A percentile compares a stretch with the other conserved stretches of the same genome.
Conservation (phyloP, 2,888 invertebrate species). For the Drosophila nigricruria region DNA sequence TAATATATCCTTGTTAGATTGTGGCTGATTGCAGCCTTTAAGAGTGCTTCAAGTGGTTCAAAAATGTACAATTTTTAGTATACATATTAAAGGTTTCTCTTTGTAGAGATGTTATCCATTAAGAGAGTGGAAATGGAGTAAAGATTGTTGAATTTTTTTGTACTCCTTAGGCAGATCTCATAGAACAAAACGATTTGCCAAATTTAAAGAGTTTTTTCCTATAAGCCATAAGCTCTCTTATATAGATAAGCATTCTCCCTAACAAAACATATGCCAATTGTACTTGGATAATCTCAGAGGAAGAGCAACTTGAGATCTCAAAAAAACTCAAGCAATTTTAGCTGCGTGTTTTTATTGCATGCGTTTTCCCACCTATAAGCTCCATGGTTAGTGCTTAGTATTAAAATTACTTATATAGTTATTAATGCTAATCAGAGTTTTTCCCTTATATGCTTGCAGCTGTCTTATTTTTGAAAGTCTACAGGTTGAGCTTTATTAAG, state of each 20-base stretch:
- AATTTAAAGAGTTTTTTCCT: no score
- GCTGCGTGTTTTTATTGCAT: slow-evolving; percentile 8
- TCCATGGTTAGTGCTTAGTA: slow-evolving; percentile 1
- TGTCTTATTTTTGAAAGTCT: not conserved
- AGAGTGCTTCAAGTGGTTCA: no score
- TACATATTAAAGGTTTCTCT: no score
- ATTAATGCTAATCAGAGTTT: not conserved
- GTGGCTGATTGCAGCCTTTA: no score
- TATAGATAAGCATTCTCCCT: not conserved
- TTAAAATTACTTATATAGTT: no score
- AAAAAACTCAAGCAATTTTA: not conserved
- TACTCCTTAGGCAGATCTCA: no score
- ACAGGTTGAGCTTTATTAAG: no score
- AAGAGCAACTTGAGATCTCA: slow-evolving; percentile 4
- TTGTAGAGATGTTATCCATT: not conserved
- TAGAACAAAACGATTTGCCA: no score
- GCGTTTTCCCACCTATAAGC: slow-evolving; percentile 2
- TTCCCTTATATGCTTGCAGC: not conserved
- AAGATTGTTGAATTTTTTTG: no score
- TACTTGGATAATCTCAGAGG: not conserved
- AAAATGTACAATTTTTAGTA: no score
- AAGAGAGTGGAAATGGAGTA: not conserved
- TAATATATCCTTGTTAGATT: not conserved
- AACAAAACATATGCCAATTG: not conserved
- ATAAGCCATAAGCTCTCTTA: not conserved